These are phyloP conservation scores for Paralvinella palmiformis DNA, from an alignment of 1,140 invertebrate species.

Conservation along the genomic window DNA sequence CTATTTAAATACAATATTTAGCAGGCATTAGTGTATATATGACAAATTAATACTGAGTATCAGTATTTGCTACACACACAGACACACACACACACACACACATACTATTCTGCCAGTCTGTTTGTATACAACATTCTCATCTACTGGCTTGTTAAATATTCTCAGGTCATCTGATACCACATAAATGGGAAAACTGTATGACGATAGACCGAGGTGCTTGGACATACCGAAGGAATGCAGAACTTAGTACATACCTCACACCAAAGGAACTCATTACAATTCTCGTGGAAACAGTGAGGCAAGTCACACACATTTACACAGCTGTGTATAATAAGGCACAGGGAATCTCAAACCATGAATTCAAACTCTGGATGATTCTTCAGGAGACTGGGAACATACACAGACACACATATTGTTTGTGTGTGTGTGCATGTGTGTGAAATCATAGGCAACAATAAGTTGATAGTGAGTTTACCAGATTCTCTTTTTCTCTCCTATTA, in stretches of 20 bases:
- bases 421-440: no score
- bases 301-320: background rate
- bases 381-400: no score
- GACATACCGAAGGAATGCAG: constrained; percentile 57
- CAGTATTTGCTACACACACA: no score
- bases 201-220: constrained; percentile 81
- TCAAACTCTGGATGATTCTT: no score
- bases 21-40: no score
- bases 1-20: no score
- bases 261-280: constrained; percentile 64
- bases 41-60: no score
- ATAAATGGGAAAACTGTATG: constrained; percentile 58
- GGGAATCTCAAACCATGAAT: no score
- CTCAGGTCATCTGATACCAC: constrained; percentile 26
- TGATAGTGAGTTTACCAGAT: no score
- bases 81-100: background rate
- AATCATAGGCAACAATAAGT: no score
- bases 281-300: constrained; percentile 63
- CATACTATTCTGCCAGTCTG: background rate
- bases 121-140: background rate
- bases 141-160: background rate
- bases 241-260: constrained; percentile 63
- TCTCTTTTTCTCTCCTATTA: no score
- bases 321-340: background rate
- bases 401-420: no score